Percentiles rank a stretch among this genome's conserved stretches.
Evolutionary conservation across 53 echinoderm and acorn worm species (phyloP).

Genomic region (Luidia sarsii): DNA sequence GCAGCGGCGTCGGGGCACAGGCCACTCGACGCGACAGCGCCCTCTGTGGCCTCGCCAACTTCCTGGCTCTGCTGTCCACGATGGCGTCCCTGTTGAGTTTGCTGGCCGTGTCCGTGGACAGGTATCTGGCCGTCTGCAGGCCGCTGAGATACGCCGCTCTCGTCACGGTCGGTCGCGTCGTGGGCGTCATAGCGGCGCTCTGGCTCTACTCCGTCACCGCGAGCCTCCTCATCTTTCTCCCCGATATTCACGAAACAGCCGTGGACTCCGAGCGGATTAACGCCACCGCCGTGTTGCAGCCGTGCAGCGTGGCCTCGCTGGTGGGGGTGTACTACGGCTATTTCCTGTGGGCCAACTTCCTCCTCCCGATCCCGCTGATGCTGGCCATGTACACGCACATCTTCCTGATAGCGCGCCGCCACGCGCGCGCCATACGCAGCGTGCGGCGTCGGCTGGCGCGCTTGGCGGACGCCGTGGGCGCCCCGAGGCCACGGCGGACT

Average conservation of each 20-base stretch:
- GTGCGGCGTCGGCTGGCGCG: no score
- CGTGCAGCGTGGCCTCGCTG: conserved; percentile 11
- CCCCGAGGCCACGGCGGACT: neutral
- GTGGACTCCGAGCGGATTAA: neutral
- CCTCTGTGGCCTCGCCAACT: conserved; percentile 29
- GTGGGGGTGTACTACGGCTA: conserved; percentile 49
- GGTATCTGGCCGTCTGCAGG: conserved; percentile 33
- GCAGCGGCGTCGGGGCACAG: no score
- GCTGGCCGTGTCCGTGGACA: conserved; percentile 37
- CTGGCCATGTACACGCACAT: conserved; percentile 46
- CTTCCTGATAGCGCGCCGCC: conserved; percentile 54
- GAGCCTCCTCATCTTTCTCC: conserved; percentile 31
- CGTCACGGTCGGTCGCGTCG: neutral
- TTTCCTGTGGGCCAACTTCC: conserved; percentile 53
- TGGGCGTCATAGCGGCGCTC: neutral
- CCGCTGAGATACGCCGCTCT: conserved; percentile 35
- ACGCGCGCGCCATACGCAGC: conserved; percentile 38
- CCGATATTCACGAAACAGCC: neutral
- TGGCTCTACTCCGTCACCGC: conserved; percentile 43
- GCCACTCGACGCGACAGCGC: no score
- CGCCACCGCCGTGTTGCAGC: neutral
- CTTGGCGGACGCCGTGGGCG: no score
- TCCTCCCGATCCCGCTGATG: conserved; percentile 52
- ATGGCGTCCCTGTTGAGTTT: conserved; percentile 36
- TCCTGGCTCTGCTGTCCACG: conserved; percentile 20